Evolutionary conservation across 2,888 invertebrate species (phyloP).

Genomic region (Watsonalla cultraria): DNA sequence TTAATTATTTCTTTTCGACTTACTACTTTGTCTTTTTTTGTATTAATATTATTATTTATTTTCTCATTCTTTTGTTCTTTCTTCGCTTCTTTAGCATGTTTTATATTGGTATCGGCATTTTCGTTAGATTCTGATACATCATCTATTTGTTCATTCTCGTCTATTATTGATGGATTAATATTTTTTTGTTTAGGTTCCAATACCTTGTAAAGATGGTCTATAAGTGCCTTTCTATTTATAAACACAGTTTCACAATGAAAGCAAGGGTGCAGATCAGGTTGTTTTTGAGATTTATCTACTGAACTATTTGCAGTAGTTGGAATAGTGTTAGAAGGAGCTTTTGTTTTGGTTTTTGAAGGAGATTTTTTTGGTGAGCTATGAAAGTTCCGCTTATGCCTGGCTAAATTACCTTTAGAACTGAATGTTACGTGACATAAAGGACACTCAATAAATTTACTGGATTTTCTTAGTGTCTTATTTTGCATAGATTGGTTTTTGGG

Average conservation of each 20-base stretch:
- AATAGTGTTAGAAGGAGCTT: slow-evolving; percentile 2
- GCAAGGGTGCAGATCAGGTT: slow-evolving; percentile 20
- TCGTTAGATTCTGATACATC: slow-evolving; percentile 1
- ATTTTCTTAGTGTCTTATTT: slow-evolving; percentile 6
- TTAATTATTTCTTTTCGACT: not conserved
- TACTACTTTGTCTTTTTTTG: not conserved
- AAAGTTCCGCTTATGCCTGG: slow-evolving; percentile 27
- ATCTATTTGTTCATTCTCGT: slow-evolving; percentile 1
- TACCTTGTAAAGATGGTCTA: slow-evolving; percentile 55
- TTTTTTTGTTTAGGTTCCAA: slow-evolving; percentile 30
- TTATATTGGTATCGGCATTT: slow-evolving; percentile 1
- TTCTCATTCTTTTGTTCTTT: not conserved
- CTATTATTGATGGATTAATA: not conserved
- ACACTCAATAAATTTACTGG: slow-evolving; percentile 16
- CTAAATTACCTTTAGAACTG: slow-evolving; percentile 16
- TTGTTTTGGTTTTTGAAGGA: not conserved
- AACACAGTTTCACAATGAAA: slow-evolving; percentile 51
- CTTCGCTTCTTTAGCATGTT: not conserved
- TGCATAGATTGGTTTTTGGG: slow-evolving; percentile 1
- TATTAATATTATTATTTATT: not conserved
- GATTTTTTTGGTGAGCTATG: slow-evolving; percentile 10
- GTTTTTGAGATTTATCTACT: slow-evolving; percentile 10
- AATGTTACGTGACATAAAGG: slow-evolving; percentile 25
- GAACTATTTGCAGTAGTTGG: slow-evolving; percentile 4
- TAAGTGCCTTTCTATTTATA: slow-evolving; percentile 36